Base-by-base conservation (phyloP, 2,113 vertebrate genomes). In the Typhlomys cinereus region DNA sequence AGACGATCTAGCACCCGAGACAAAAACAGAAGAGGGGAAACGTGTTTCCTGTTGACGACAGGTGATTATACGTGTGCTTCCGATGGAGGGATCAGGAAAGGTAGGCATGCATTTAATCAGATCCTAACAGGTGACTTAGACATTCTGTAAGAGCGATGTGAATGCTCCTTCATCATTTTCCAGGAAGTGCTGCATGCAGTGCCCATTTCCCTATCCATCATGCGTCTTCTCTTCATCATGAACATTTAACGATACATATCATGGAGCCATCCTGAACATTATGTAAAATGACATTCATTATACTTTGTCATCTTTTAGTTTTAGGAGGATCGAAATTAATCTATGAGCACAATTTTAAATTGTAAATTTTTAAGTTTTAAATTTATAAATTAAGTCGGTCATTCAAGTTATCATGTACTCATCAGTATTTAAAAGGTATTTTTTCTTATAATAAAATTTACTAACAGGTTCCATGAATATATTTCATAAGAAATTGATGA, bases 21-120 rank as follows among this genome's bases (percentile, higher is more conserved):
- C 96, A 99, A 98, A 98, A 99, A 98, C 98, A 98, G 98, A 96
- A 98, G 98, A 93, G 98, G 98, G 96, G 99, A 98, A 83, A 99
- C 99, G 59, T 99, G 99, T 97, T 99, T 99, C 97, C 98, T 99
- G 96, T 98, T 99, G 95, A 98, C 99, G 71, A 98, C 99, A 97
- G 98, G 99, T 97, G 99, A 99, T 97, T 99, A 99, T 98, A 98
- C 98, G 94, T 99, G 99, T 97, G 97, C 99, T 92, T 97, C 99
- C 95, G 99, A 99, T 95, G 98, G 99, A 98, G 98, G 99, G 90
- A 98, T 99, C 95, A 98, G 98, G 95, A 99, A 99, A 99, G 98
- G 98, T 98, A 98, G 98, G 98, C 96, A 94, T 91, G 97, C 97
- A 94, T 98, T 97, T 98, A 95, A 97, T 97, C 97, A 97, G 96